Percentiles rank a stretch among this genome's conserved stretches.
These are phyloP conservation scores for Synaphobranchus kaupii DNA, from an alignment of 2,797 vertebrate genomes.

Conservation along the genomic window DNA sequence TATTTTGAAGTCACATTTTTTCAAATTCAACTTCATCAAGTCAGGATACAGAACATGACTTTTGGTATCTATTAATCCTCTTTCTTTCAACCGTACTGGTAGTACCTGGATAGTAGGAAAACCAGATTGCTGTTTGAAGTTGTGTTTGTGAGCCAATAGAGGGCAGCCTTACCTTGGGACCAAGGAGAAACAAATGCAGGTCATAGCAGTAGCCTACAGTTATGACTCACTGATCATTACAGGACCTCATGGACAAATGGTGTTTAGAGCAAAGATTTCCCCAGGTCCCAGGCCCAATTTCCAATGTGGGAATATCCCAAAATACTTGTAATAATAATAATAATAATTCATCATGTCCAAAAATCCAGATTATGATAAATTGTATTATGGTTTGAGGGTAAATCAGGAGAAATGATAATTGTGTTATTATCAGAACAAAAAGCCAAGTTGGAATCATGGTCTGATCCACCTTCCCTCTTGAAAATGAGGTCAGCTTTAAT, in stretches of 20 bases:
- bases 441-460: too few relatives aligned
- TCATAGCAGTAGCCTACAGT: neutral
- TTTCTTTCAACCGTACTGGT: neutral
- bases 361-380: neutral
- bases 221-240: neutral
- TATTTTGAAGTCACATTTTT: too few relatives aligned
- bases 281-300: neutral
- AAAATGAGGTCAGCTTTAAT: too few relatives aligned
- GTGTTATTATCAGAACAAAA: too few relatives aligned
- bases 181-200: neutral
- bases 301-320: neutral
- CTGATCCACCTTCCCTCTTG: too few relatives aligned
- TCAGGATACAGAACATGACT: neutral
- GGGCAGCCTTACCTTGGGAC: neutral
- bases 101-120: neutral
- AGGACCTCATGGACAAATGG: neutral
- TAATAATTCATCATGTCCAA: neutral
- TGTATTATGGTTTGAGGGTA: too few relatives aligned
- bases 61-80: neutral
- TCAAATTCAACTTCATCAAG: neutral
- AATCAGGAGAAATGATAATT: too few relatives aligned
- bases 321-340: neutral
- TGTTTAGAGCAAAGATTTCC: neutral
- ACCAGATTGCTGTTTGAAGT: neutral
- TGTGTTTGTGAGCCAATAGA: neutral